phyloP scores from a whole-genome alignment of 2,113 vertebrate genomes.

The Upupa epops region DNA sequence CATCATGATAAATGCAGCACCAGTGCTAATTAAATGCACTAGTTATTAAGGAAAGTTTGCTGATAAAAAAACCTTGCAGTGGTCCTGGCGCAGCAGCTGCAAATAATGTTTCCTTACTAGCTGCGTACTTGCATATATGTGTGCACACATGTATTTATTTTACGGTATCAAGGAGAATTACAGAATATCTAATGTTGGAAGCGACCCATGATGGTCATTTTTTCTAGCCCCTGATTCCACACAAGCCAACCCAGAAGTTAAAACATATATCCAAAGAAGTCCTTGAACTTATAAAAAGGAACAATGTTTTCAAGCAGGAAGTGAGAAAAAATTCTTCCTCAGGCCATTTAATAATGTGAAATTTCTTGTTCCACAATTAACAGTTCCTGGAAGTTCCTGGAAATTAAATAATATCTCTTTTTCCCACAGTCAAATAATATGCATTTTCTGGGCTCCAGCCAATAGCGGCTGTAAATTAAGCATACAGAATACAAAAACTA shows the following conservation, averaged over 20 bases:
- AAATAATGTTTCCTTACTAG: not conserved
- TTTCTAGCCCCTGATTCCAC: not conserved
- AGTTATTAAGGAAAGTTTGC: not conserved
- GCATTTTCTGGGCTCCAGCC: not conserved
- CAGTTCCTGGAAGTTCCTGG: not conserved
- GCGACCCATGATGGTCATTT: accelerated
- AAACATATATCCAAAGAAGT: not conserved
- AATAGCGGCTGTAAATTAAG: not conserved
- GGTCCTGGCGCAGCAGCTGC: not conserved
- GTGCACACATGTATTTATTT: not conserved
- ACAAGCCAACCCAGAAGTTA: not conserved
- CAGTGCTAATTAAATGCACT: not conserved
- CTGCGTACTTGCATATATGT: accelerated
- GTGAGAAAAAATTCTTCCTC: not conserved
- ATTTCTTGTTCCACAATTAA: not conserved
- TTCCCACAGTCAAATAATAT: not conserved
- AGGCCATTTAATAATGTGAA: not conserved
- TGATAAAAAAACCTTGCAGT: not conserved
- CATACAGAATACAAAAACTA: not conserved
- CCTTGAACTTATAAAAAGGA: not conserved
- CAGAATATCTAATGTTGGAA: not conserved
- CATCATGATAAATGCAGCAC: not conserved
- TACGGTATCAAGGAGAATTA: not conserved
- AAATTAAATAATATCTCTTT: not conserved
- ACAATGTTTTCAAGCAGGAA: not conserved